Base-by-base conservation (phyloP, 2,113 vertebrate genomes). In the Cavia porcellus region DNA sequence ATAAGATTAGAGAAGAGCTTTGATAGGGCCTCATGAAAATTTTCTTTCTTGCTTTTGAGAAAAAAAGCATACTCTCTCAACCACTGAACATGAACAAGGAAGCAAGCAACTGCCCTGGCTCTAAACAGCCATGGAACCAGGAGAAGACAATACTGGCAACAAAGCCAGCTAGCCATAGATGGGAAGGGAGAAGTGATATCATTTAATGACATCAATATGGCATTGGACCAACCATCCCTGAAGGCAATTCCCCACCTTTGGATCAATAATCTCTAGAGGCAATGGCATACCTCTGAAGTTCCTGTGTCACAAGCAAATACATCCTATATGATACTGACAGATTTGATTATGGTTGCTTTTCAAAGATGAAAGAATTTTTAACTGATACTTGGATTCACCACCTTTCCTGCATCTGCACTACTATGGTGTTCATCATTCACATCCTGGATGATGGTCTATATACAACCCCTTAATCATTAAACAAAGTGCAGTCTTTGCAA, bases 341-440 rank as follows among this genome's bases (percentile, higher is more conserved):
- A 47, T 90, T 84, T 75, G 11, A 81, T 62, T 80, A 72, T 47
- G 42, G 2, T 92, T 91, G 9, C 47, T 92, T 70, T 74, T 59
- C 25, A 42, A 19, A 91, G 57, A n/a, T 72, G 14, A 96, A 91
- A 47, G 45, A 35, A 84, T 55, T 75, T 93, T 96, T 75, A 84
- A 52, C 52, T 62, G 35, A 75, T 50, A 5, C 38, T 79, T 42
- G 50, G 0, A 35, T 57, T 24, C 22, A 38, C 42, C 82, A 52
- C 42, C 57, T 61, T 45, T 59, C 62, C 79, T 59, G 30, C 55
- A 61, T n/a, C 62, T 50, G 14, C 17, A 35, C 22, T 61, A 62
- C 10, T 45, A 11, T 6, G 9, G 9, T 13, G 12, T 13, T 59
- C 22, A 64, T 38, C 55, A 24, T 28, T 84, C 42, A 11, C 66